phyloP scores from a whole-genome alignment of 2,888 invertebrate genomes.

The Pollenia angustigena region DNA sequence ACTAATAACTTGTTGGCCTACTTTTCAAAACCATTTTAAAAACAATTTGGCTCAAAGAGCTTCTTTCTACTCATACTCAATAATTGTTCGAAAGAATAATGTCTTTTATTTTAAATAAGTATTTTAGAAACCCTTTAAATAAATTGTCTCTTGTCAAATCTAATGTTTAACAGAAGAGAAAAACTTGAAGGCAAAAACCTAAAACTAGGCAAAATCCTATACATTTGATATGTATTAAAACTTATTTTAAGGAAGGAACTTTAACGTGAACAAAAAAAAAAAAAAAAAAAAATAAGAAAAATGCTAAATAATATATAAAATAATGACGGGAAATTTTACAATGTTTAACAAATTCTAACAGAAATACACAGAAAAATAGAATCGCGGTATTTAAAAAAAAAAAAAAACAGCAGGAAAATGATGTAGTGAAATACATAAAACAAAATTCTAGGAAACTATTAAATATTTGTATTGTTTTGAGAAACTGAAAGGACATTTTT shows the following conservation, averaged over 20 bases:
- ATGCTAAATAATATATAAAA: constrained; percentile 44
- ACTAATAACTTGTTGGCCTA: constrained; percentile 40
- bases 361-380: not conserved
- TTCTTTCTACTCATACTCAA: not conserved
- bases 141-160: constrained; percentile 71
- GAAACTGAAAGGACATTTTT: no score
- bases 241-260: constrained; percentile 30
- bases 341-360: constrained; percentile 40
- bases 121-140: constrained; percentile 70
- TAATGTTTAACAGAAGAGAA: constrained; percentile 34
- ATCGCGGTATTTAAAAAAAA: not conserved
- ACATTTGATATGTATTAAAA: not conserved
- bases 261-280: not conserved
- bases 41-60: not conserved
- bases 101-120: constrained; percentile 36
- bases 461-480: constrained; percentile 13
- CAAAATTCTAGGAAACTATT: constrained; percentile 9
- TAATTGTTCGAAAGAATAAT: not conserved
- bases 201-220: constrained; percentile 43
- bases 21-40: constrained; percentile 15
- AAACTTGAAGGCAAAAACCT: constrained; percentile 5
- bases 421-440: no score
- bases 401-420: not conserved
- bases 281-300: not conserved
- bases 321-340: constrained; percentile 64